Percentiles rank a stretch among this genome's conserved stretches.
phyloP scores from a whole-genome alignment of 2,888 invertebrate genomes.

The Entomobrya proxima region DNA sequence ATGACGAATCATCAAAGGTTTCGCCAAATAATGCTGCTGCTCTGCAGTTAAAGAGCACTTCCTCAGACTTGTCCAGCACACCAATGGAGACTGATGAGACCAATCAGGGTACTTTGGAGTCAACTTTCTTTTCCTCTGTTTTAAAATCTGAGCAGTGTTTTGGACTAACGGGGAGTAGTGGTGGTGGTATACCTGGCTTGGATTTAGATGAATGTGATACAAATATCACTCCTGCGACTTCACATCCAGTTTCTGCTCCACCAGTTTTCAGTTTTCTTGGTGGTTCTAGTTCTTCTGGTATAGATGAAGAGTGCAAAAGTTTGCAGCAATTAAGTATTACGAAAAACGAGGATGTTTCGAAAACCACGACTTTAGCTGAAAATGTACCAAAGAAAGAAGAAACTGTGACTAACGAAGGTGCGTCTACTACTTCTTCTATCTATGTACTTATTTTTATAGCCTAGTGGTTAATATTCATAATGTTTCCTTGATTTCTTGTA shows the following conservation, averaged over 20 bases:
- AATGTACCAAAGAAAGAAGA: conserved; percentile 35
- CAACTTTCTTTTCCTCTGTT: conserved; percentile 39
- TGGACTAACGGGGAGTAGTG: neutral
- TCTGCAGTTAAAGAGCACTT: neutral
- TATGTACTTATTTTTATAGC: neutral
- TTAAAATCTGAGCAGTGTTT: conserved; percentile 26
- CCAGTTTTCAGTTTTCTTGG: neutral
- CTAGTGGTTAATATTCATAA: neutral
- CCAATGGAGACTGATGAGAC: conserved; percentile 42
- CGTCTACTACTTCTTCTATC: neutral
- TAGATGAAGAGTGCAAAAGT: conserved; percentile 42
- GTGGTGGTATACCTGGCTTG: conserved; percentile 42
- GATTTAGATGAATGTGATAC: conserved; percentile 44
- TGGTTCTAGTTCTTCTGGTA: neutral
- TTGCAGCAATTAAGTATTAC: conserved; percentile 33
- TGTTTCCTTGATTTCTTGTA: conserved; percentile 10
- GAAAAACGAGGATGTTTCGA: neutral
- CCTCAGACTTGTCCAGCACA: neutral
- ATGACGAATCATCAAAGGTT: neutral
- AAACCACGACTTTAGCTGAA: neutral
- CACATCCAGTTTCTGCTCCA: neutral
- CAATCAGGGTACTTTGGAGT: neutral
- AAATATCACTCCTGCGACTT: neutral
- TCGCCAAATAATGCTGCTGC: neutral
- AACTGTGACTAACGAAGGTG: neutral